These are phyloP conservation scores for Sphyrna mokarran DNA, from an alignment of 2,113 vertebrate genomes.

Conservation along the genomic window DNA sequence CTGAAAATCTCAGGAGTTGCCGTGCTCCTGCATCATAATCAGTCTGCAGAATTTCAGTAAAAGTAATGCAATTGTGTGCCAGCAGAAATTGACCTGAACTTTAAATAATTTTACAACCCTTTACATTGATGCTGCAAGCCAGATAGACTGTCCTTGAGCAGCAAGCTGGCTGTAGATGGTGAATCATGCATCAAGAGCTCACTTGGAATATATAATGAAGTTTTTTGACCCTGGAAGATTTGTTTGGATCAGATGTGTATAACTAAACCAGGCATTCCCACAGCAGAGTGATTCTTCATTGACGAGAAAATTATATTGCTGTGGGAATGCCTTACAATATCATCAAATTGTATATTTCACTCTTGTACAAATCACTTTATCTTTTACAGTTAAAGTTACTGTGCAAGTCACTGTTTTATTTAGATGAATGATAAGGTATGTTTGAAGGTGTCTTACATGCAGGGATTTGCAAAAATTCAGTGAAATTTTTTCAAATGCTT, in stretches of 20 bases:
- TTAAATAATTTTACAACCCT: neutral
- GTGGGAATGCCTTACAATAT: neutral
- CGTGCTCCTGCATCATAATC: neutral
- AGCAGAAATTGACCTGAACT: neutral
- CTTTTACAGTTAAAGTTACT: neutral
- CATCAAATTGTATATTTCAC: neutral
- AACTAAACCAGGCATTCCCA: neutral
- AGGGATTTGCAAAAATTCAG: neutral
- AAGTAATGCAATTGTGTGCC: neutral
- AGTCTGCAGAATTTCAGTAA: neutral
- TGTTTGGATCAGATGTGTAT: neutral
- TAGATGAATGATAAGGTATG: neutral
- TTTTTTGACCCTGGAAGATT: neutral
- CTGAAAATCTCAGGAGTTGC: neutral
- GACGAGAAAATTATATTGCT: neutral
- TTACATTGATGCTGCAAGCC: neutral
- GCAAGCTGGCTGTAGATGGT: neutral
- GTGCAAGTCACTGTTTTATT: neutral
- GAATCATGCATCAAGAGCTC: neutral
- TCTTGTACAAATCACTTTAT: neutral
- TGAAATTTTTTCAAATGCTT: neutral
- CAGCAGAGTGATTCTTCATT: neutral
- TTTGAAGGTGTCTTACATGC: neutral
- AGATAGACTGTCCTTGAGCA: neutral
- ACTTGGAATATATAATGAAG: neutral